phyloP scores from a whole-genome alignment of 1,140 invertebrate genomes.

The Anoplolepis gracilipes region DNA sequence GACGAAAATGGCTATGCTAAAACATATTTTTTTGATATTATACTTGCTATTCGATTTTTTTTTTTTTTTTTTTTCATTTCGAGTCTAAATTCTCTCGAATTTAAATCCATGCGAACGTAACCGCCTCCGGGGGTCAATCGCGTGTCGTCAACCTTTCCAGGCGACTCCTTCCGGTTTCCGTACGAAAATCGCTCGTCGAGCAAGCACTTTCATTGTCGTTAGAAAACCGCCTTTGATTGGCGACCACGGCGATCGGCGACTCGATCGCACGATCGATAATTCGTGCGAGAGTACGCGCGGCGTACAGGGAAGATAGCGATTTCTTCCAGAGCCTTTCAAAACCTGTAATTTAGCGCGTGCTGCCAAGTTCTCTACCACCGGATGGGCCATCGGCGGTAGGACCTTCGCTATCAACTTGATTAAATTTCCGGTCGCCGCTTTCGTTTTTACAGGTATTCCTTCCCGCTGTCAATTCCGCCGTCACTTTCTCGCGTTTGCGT shows the following conservation, averaged over 20 bases:
- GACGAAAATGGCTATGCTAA: not conserved
- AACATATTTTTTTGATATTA: not conserved
- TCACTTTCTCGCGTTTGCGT: conserved; percentile 41
- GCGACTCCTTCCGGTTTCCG: conserved; percentile 53
- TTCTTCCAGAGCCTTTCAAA: conserved; percentile 50
- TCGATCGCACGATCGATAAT: conserved; percentile 62
- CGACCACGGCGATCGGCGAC: conserved; percentile 47
- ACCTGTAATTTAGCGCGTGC: conserved; percentile 67
- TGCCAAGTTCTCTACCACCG: conserved; percentile 58
- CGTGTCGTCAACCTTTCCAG: conserved; percentile 53
- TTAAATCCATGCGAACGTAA: conserved; percentile 12
- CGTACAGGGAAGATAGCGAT: conserved; percentile 53
- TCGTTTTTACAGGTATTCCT: conserved; percentile 52
- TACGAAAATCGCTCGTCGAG: conserved; percentile 56
- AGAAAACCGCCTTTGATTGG: conserved; percentile 65
- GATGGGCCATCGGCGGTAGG: conserved; percentile 59
- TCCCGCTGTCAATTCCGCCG: conserved; percentile 49
- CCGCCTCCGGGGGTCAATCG: conserved; percentile 45
- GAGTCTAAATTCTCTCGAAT: not conserved
- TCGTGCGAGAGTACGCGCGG: conserved; percentile 52
- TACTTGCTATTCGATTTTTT: not conserved
- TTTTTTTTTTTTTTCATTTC: not conserved
- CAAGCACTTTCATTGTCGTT: conserved; percentile 66
- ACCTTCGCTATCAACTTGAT: conserved; percentile 60
- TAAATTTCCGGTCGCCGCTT: conserved; percentile 62